A percentile compares a stretch with the other conserved stretches of the same genome.
Evolutionary conservation across 2,888 invertebrate genomes (phyloP).

Genomic region (Patella ulyssiponensis): DNA sequence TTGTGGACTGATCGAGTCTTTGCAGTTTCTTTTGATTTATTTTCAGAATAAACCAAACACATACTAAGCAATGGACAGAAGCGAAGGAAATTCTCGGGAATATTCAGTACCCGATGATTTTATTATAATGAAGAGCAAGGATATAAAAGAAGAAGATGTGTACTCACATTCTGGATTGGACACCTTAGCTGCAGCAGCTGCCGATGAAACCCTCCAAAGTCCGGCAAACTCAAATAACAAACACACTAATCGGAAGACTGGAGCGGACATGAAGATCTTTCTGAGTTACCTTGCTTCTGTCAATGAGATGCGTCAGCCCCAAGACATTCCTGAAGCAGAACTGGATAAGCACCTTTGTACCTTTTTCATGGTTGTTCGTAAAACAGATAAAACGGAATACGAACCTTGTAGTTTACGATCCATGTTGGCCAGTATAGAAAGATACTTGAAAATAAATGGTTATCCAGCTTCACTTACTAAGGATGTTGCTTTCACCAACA

Average conservation of each 20-base stretch:
- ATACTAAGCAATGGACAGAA: too few relatives aligned
- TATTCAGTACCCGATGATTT: too few relatives aligned
- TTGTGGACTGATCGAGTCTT: too few relatives aligned
- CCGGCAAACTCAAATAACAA: conserved; percentile 40
- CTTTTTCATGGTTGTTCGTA: conserved; percentile 59
- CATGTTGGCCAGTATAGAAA: conserved; percentile 62
- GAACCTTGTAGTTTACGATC: conserved; percentile 62
- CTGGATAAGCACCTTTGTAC: conserved; percentile 59
- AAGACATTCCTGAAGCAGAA: conserved; percentile 53
- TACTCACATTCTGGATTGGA: background rate
- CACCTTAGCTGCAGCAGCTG: background rate
- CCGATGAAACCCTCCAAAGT: background rate
- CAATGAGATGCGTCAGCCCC: conserved; percentile 54
- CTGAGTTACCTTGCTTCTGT: conserved; percentile 55
- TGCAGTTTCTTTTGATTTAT: too few relatives aligned
- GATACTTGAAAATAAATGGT: conserved; percentile 53
- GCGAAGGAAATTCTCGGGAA: too few relatives aligned
- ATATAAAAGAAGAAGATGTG: too few relatives aligned
- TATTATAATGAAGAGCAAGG: too few relatives aligned
- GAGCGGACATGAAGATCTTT: conserved; percentile 61
- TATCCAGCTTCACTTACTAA: conserved; percentile 58
- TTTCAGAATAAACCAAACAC: too few relatives aligned
- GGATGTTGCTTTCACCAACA: conserved; percentile 54
- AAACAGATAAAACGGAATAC: conserved; percentile 62
- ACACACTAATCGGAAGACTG: conserved; percentile 63